Conservation (phyloP, 2,797 vertebrate genomes). For the Neopelma chrysocephalum region DNA sequence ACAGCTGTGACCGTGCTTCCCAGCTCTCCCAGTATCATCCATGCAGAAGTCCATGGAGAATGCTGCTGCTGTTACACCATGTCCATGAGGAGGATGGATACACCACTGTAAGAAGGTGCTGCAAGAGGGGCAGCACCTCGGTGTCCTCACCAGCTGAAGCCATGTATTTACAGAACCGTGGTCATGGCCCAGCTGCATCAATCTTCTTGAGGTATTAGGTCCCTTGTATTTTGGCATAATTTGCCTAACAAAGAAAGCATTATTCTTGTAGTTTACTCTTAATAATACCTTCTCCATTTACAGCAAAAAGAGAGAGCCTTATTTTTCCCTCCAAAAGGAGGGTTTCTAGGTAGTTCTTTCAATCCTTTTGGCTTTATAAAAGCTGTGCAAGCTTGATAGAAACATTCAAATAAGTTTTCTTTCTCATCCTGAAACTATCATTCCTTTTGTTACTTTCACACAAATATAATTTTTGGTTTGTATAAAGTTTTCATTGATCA, state of each 20-base stretch:
- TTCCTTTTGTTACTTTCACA: neutral
- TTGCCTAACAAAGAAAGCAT: neutral
- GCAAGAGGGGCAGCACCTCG: neutral
- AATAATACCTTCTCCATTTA: neutral
- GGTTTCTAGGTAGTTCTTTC: neutral
- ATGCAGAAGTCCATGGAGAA: accelerated
- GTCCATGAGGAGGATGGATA: accelerated
- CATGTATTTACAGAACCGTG: neutral
- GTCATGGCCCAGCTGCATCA: neutral
- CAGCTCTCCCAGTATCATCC: neutral
- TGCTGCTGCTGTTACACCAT: accelerated
- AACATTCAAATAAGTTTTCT: neutral
- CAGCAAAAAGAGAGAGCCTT: neutral
- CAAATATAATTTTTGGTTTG: neutral
- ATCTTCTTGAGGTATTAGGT: accelerated
- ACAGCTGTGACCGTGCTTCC: accelerated
- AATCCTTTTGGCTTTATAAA: neutral
- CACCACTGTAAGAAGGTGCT: neutral
- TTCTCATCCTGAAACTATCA: neutral
- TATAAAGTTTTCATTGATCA: neutral
- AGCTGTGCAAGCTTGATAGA: neutral
- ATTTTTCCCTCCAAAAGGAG: neutral
- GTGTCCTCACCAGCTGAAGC: neutral
- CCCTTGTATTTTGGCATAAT: neutral
- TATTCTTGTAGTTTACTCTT: neutral